phyloP scores from a whole-genome alignment of 2,113 vertebrate species.

The Pampusana beccarii region DNA sequence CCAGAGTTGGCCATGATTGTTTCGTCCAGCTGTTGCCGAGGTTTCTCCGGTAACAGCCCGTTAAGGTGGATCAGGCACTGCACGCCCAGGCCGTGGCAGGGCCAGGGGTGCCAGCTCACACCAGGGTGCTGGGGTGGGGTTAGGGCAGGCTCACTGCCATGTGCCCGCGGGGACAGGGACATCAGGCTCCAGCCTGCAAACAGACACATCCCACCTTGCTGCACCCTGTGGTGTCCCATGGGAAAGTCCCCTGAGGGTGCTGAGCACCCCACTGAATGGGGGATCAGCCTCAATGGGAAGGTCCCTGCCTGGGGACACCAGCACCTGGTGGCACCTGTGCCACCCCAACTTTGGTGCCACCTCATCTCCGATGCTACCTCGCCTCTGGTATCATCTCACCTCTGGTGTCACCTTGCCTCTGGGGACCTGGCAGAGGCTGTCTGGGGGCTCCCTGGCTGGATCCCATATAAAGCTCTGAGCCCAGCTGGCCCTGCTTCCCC shows the following conservation, averaged over 20 bases:
- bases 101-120: accelerated
- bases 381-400: background rate
- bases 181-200: too few relatives aligned
- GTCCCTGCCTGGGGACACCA: background rate
- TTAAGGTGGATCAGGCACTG: background rate
- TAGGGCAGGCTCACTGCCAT: background rate
- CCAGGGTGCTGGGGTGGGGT: background rate
- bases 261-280: accelerated
- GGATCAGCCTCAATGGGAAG: background rate
- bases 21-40: background rate
- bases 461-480: background rate
- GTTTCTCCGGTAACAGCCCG: background rate
- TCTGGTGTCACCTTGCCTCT: too few relatives aligned
- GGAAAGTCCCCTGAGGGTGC: background rate
- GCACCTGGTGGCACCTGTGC: background rate
- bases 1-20: accelerated
- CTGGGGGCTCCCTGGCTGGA: background rate
- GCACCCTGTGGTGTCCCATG: background rate
- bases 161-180: accelerated
- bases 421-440: background rate
- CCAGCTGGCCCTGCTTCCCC: accelerated
- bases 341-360: background rate
- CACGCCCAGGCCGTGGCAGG: background rate
- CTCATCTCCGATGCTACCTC: background rate
- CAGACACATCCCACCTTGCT: accelerated